A percentile compares a stretch with the other conserved stretches of the same genome.
Evolutionary conservation across 2,797 vertebrate species (phyloP).

Genomic region (Anabas testudineus): DNA sequence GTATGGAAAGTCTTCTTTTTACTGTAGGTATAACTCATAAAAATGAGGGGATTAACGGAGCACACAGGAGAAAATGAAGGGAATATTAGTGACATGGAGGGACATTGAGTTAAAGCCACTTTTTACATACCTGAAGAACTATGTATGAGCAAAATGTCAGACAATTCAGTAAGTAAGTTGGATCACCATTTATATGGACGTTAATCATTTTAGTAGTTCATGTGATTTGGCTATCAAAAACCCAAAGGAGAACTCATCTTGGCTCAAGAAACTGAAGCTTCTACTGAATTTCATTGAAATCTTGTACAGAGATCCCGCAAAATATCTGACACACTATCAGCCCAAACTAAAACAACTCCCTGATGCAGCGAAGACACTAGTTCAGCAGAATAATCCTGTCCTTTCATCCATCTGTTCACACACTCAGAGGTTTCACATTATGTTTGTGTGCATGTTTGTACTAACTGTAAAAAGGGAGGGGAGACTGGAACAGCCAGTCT

Average conservation of each 20-base stretch:
- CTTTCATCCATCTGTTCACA: background rate
- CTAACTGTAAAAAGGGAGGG: background rate
- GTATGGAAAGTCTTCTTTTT: conserved; percentile 45
- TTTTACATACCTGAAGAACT: background rate
- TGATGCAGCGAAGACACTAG: background rate
- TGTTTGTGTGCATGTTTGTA: background rate
- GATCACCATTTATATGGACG: too few species aligned
- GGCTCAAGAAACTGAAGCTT: too few species aligned
- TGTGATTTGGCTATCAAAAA: too few species aligned
- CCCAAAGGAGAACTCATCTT: too few species aligned
- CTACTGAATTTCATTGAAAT: too few species aligned
- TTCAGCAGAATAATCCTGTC: conserved; percentile 4
- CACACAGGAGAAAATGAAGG: background rate
- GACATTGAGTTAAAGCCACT: too few species aligned
- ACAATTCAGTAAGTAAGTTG: too few species aligned
- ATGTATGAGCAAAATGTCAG: too few species aligned
- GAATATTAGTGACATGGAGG: background rate
- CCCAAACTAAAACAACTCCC: too few species aligned
- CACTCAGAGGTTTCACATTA: conserved; percentile 12
- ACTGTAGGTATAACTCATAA: conserved; percentile 15
- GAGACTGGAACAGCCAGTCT: background rate
- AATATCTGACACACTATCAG: too few species aligned
- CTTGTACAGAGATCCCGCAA: too few species aligned
- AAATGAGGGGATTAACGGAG: conserved; percentile 16
- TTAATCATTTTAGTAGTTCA: too few species aligned